phyloP scores from a whole-genome alignment of 1,140 invertebrate species.

The Charaxes varanes region DNA sequence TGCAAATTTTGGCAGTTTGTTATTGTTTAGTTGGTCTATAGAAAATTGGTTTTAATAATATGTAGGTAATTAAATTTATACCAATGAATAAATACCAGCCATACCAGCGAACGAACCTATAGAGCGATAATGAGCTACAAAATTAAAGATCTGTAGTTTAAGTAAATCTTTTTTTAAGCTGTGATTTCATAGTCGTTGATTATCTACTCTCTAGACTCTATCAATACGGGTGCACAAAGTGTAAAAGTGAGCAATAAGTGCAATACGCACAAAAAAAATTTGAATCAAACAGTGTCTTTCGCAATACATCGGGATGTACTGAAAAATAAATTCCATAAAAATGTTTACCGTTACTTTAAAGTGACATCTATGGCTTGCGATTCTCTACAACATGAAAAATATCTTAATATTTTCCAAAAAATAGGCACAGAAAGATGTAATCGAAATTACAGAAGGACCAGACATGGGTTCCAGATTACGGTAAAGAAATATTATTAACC shows the following conservation, averaged over 20 bases:
- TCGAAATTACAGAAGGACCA: constrained; percentile 45
- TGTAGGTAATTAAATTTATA: too few species aligned
- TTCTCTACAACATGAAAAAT: constrained; percentile 40
- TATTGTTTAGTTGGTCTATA: too few species aligned
- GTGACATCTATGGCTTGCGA: constrained; percentile 54
- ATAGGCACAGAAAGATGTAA: constrained; percentile 42
- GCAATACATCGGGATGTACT: constrained; percentile 33
- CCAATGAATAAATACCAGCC: too few species aligned
- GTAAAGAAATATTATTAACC: constrained; percentile 29
- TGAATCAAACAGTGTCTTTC: constrained; percentile 22
- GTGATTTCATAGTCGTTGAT: too few species aligned
- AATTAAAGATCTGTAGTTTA: too few species aligned
- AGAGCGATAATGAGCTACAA: too few species aligned
- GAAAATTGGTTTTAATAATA: too few species aligned
- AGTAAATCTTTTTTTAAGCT: too few species aligned
- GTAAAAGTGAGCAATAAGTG: constrained; percentile 3
- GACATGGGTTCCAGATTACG: constrained; percentile 66
- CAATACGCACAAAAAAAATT: constrained; percentile 10
- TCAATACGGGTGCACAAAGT: constrained; percentile 9
- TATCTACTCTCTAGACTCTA: too few species aligned
- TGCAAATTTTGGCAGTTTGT: too few species aligned
- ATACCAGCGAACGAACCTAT: too few species aligned
- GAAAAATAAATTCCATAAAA: constrained; percentile 28
- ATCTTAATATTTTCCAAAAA: constrained; percentile 24
- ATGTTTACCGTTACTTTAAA: constrained; percentile 29